Conservation (phyloP, 2,797 vertebrate genomes). For the Enteromius argenteus region DNA sequence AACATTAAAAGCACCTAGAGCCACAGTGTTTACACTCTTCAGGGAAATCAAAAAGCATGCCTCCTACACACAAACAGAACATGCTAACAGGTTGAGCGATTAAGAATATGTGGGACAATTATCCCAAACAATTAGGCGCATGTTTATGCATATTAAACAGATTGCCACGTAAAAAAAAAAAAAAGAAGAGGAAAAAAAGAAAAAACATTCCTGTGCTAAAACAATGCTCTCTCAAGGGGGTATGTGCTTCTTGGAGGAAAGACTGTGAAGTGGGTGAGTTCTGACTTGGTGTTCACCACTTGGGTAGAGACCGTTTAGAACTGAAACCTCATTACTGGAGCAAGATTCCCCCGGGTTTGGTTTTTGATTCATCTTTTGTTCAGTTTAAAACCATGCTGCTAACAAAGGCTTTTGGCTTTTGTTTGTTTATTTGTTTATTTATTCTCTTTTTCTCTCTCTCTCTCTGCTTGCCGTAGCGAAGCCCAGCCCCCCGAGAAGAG, state of each 20-base stretch:
- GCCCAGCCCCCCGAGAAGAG: background rate
- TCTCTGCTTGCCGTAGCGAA: conserved; percentile 17
- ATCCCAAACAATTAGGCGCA: conserved; percentile 21
- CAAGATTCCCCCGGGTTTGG: background rate
- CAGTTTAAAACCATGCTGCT: conserved; percentile 14
- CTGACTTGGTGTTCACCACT: background rate
- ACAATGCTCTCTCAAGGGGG: background rate
- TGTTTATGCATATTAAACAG: conserved; percentile 41
- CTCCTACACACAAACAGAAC: background rate
- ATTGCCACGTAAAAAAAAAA: background rate
- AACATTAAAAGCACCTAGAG: background rate
- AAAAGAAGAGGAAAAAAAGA: background rate
- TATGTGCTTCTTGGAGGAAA: background rate
- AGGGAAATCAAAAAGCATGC: conserved; percentile 11
- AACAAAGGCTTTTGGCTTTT: conserved; percentile 31
- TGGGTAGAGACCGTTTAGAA: conserved; percentile 1
- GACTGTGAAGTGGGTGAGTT: background rate
- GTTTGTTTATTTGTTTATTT: background rate
- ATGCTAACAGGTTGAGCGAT: conserved; percentile 28
- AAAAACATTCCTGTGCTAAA: background rate
- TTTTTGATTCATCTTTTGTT: conserved; percentile 32
- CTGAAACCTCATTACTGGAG: conserved; percentile 38
- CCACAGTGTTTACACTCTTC: background rate
- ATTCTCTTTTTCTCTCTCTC: background rate
- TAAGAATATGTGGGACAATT: conserved; percentile 19